Percentiles rank a stretch among this genome's conserved stretches.
Conservation (phyloP, 1,140 invertebrate genomes). For the Orius laevigatus region DNA sequence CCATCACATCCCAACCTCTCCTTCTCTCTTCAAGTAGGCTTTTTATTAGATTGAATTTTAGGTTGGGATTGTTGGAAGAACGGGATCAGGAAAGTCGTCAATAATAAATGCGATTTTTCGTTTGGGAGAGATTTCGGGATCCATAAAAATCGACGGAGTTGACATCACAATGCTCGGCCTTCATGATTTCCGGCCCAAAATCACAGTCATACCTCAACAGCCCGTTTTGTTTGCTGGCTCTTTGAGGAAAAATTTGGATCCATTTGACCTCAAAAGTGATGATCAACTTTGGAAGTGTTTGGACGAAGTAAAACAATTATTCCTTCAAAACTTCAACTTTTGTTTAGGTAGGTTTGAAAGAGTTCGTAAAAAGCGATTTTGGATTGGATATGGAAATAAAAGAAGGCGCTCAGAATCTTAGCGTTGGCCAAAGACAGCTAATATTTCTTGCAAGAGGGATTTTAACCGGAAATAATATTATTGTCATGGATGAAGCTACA, state of each 20-base stretch:
- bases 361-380: no score
- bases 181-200: slow-evolving; percentile 4
- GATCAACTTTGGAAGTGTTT: slow-evolving; percentile 8
- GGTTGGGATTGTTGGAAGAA: slow-evolving; percentile 37
- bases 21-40: no score
- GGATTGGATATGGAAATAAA: no score
- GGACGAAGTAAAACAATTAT: slow-evolving; percentile 3
- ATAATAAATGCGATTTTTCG: slow-evolving; percentile 34
- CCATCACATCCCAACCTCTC: no score
- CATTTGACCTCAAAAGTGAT: slow-evolving; percentile 4
- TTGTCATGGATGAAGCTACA: no score
- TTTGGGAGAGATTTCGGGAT: slow-evolving; percentile 30
- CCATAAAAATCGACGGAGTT: slow-evolving; percentile 37
- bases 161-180: slow-evolving; percentile 24
- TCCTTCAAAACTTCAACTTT: no score
- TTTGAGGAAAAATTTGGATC: slow-evolving; percentile 10
- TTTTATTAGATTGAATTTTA: no score
- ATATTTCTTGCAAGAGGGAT: no score
- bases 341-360: no score
- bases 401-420: no score
- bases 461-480: no score
- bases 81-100: slow-evolving; percentile 37
- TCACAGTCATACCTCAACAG: slow-evolving; percentile 9
- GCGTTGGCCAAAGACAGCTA: no score
- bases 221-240: slow-evolving; percentile 9